Conservation (phyloP, 2,113 vertebrate species). For the Aix galericulata region DNA sequence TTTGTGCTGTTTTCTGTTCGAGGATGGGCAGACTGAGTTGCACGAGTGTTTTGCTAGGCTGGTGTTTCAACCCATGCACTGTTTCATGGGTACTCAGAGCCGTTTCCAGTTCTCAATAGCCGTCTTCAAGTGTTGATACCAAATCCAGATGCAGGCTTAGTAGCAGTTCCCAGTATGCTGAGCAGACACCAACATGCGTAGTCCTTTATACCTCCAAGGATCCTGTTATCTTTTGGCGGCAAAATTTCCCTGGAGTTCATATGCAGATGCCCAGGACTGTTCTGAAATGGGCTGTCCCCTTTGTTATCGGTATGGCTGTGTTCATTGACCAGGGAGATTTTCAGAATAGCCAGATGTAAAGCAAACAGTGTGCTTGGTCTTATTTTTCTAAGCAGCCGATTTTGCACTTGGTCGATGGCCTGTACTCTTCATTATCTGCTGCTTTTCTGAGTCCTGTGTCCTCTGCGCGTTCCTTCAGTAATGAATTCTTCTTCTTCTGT, state of each 20-base stretch:
- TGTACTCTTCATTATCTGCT: neutral
- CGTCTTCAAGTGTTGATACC: neutral
- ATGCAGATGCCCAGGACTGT: neutral
- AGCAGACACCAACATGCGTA: neutral
- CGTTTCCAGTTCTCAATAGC: neutral
- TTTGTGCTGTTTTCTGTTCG: neutral
- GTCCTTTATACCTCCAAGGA: neutral
- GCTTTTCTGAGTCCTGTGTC: neutral
- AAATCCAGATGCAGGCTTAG: neutral
- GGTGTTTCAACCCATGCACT: neutral
- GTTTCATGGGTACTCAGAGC: neutral
- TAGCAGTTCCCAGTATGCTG: neutral
- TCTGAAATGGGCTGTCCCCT: neutral
- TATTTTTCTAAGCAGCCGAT: neutral
- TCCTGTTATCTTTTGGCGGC: neutral
- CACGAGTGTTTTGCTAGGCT: neutral
- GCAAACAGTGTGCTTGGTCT: neutral
- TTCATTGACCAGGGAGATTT: neutral
- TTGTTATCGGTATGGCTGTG: fast-evolving
- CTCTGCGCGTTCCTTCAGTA: neutral
- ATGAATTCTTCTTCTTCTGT: neutral
- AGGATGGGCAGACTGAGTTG: slow-evolving; percentile 33
- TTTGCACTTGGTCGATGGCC: neutral
- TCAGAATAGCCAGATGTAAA: neutral
- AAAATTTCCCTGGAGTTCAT: neutral